A percentile compares a stretch with the other conserved stretches of the same genome.
Evolutionary conservation across 2,888 invertebrate genomes (phyloP).

Genomic region (Tortrix viridana): DNA sequence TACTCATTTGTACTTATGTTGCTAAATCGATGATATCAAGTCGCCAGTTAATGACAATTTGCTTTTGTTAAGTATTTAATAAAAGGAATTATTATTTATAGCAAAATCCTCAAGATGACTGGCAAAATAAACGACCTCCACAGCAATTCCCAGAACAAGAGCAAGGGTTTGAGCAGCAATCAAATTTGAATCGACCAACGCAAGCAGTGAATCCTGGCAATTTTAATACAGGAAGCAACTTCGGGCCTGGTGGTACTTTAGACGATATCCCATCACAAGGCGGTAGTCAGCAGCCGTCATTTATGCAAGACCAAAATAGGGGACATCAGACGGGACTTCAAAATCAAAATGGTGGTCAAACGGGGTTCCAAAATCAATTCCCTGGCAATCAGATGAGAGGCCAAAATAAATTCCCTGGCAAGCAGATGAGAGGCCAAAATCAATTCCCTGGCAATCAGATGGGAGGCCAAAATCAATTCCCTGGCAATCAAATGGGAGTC

Average conservation of each 20-base stretch:
- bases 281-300: background rate
- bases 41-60: too few relatives aligned
- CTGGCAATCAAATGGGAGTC: slow-evolving; percentile 13
- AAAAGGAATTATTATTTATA: slow-evolving; percentile 1
- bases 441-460: slow-evolving; percentile 14
- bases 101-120: slow-evolving; percentile 25
- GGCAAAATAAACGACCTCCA: slow-evolving; percentile 23
- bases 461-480: slow-evolving; percentile 35
- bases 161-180: slow-evolving; percentile 6
- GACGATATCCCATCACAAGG: slow-evolving; percentile 38
- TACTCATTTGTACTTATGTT: too few relatives aligned
- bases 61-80: background rate
- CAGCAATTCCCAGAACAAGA: slow-evolving; percentile 4
- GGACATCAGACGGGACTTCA: slow-evolving; percentile 22
- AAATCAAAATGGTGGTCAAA: slow-evolving; percentile 33
- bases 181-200: slow-evolving; percentile 5
- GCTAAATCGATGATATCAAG: too few relatives aligned
- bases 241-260: slow-evolving; percentile 39
- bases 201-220: slow-evolving; percentile 29
- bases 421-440: slow-evolving; percentile 10
- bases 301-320: slow-evolving; percentile 4
- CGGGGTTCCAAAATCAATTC: slow-evolving; percentile 10
- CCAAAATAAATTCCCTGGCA: slow-evolving; percentile 9
- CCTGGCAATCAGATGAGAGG: slow-evolving; percentile 9
- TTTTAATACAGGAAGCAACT: slow-evolving; percentile 35